Base-by-base conservation (phyloP, 2,888 invertebrate genomes). In the Phrixothrix hirtus region DNA sequence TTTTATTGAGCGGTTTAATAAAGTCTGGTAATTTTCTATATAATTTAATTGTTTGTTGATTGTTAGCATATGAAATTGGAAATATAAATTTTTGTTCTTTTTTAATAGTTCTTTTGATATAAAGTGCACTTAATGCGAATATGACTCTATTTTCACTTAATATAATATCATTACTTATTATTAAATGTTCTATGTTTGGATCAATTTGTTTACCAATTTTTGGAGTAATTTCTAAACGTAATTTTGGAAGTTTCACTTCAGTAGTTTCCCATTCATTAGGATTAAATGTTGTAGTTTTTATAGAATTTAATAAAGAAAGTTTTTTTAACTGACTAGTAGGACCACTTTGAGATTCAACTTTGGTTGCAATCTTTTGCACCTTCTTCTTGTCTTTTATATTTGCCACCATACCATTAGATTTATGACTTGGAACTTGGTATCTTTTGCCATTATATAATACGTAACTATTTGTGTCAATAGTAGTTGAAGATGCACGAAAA, bases 11-110 rank as follows among this genome's bases (percentile, higher is more conserved):
- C 11, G 10, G 9, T n/a, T 27, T 11, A 3, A 1, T n/a, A 16
- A 31, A 15, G 4, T 15, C 9, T 11, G 27, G 10, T 2, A 15
- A 6, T 13, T 15, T 13, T 16, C 13, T 34, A 50, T 57, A 61
- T n/a, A 85, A 81, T 2, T 86, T 67, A 21, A 86, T 69, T 61
- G 76, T 76, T 56, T 78, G 78, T 64, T 84, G 83, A 66, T 80
- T 77, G 67, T 81, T 81, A 55, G 78, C 74, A 64, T 84, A 87
- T 13, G 77, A 76, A 57, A 86, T 72, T 42, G 79, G 75, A 70
- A 87, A 85, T 30, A 77, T 77, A 36, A 82, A 77, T 12, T 73
- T 71, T 53, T 71, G 67, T 25, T 66, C 52, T 74, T 71, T 46
- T 62, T 45, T 17, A 66, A 64, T 31, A 10, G 70, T 63, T 47